Evolutionary conservation across 2,113 vertebrate genomes (phyloP).

Genomic region (Triplophysa dalaica): DNA sequence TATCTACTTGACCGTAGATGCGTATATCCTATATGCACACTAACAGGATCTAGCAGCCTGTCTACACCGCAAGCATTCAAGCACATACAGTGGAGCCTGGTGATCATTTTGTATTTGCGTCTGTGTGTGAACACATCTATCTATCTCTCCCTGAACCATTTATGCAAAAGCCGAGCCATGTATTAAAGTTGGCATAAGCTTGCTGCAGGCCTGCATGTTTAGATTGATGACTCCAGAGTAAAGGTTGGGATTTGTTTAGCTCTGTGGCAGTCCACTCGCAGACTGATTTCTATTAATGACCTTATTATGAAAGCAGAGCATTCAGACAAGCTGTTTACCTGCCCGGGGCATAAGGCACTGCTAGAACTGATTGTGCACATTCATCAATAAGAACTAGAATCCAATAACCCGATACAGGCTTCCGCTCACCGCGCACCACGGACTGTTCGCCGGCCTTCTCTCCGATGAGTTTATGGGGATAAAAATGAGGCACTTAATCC

Average conservation of each 20-base stretch:
- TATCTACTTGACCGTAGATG: constrained; percentile 35
- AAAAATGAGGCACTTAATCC: constrained; percentile 53
- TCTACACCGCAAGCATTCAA: constrained; percentile 2
- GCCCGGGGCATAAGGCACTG: constrained; percentile 39
- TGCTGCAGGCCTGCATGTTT: constrained; percentile 24
- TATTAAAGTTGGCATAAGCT: constrained; percentile 37
- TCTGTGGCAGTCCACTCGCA: constrained; percentile 36
- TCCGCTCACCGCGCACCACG: constrained; percentile 3
- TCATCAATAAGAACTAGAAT: constrained; percentile 55
- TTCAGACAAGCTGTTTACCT: constrained; percentile 56
- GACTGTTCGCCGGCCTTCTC: constrained; percentile 34
- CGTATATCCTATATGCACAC: not conserved
- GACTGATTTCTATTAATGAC: constrained; percentile 49
- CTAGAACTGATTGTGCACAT: constrained; percentile 56
- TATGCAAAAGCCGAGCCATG: constrained; percentile 35
- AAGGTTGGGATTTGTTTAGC: constrained; percentile 49
- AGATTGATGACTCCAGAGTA: constrained; percentile 35
- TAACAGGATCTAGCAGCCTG: constrained; percentile 1
- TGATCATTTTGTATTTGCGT: not conserved
- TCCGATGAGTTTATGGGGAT: constrained; percentile 50
- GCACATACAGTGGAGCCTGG: not conserved
- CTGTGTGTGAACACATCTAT: constrained; percentile 12
- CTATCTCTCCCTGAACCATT: constrained; percentile 31
- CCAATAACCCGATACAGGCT: constrained; percentile 50
- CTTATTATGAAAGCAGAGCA: constrained; percentile 48